These are phyloP conservation scores for Tychaedon coryphoeus DNA, from an alignment of 2,113 vertebrate species.

Conservation along the genomic window DNA sequence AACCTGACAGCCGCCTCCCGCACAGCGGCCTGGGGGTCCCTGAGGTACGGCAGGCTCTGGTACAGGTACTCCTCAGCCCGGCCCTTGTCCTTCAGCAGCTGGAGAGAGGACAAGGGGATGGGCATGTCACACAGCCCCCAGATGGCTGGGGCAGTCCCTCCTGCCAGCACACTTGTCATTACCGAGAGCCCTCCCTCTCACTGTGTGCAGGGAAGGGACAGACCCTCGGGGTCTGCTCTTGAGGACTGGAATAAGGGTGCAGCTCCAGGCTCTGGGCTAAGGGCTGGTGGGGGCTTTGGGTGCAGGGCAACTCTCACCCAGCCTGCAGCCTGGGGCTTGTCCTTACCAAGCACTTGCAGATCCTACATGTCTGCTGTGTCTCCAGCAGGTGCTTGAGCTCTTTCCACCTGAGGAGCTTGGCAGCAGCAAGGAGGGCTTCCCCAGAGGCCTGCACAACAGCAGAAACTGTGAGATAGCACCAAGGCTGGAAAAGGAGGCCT, in stretches of 20 bases:
- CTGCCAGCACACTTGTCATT: background rate
- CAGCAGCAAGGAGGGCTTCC: background rate
- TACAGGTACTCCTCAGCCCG: background rate
- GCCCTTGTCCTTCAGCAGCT: background rate
- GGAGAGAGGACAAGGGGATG: background rate
- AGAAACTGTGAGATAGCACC: background rate
- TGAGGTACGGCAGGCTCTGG: background rate
- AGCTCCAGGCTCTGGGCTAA: background rate
- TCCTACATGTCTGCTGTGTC: background rate
- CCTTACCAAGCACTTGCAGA: background rate
- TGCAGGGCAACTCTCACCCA: background rate
- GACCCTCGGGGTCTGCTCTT: background rate
- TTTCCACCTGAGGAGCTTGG: background rate
- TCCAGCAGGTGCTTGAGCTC: background rate
- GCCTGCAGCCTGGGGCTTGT: background rate
- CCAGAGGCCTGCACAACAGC: background rate
- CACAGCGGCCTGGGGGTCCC: background rate
- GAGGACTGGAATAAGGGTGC: background rate
- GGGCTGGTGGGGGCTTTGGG: background rate
- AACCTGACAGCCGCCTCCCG: background rate
- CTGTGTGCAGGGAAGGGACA: background rate
- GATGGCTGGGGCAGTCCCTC: background rate
- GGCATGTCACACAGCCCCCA: background rate
- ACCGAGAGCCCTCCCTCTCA: accelerated
- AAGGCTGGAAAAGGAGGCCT: background rate